phyloP scores from a whole-genome alignment of 2,113 vertebrate species.

The Plecturocebus donacophilus region DNA sequence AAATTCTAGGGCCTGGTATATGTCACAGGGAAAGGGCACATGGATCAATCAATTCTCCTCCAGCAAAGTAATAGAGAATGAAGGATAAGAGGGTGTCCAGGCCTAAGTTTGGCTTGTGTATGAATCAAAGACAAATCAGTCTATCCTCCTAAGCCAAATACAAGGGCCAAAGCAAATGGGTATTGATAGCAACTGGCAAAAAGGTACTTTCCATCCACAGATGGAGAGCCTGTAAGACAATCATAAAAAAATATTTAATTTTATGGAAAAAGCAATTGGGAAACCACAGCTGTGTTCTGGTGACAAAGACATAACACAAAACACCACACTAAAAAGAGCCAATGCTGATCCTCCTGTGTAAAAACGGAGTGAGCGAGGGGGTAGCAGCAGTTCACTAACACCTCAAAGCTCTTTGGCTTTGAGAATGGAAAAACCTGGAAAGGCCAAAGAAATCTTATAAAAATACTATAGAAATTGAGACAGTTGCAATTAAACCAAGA shows the following conservation, averaged over 20 bases:
- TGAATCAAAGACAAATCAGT: not conserved
- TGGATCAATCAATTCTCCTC: not conserved
- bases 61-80: not conserved
- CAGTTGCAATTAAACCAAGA: not conserved
- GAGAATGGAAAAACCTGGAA: not conserved
- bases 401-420: not conserved
- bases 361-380: not conserved
- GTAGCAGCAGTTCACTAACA: not conserved
- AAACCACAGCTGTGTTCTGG: not conserved
- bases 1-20: not conserved
- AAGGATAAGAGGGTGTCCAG: not conserved
- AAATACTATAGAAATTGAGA: not conserved
- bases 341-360: not conserved
- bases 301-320: not conserved
- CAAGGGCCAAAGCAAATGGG: not conserved
- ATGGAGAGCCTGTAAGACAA: not conserved
- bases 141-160: not conserved
- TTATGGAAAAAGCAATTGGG: not conserved
- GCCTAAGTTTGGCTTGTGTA: not conserved
- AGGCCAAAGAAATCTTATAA: not conserved
- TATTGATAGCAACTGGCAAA: not conserved
- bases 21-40: not conserved
- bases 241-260: not conserved
- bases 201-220: not conserved
- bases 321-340: not conserved